phyloP scores from a whole-genome alignment of 1,140 invertebrate species.

The Caenorhabditis briggsae region DNA sequence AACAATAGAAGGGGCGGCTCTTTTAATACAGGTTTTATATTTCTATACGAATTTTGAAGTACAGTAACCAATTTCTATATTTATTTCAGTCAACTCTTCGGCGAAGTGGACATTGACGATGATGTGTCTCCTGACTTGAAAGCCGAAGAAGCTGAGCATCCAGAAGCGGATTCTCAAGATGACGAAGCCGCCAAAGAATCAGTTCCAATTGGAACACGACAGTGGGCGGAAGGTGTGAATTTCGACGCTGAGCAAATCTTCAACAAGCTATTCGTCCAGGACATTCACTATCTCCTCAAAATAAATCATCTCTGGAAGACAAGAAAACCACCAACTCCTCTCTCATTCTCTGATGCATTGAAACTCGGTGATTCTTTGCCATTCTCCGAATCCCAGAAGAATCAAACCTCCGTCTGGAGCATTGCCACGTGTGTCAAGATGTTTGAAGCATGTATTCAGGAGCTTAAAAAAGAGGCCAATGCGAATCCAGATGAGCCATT shows the following conservation, averaged over 20 bases:
- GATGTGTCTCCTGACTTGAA: slow-evolving; percentile 97
- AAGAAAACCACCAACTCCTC: slow-evolving; percentile 86
- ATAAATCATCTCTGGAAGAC: slow-evolving; percentile 96
- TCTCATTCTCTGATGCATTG: background rate
- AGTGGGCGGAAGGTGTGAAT: slow-evolving; percentile 87
- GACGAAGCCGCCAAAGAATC: background rate
- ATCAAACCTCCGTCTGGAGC: slow-evolving; percentile 82
- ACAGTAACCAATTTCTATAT: background rate
- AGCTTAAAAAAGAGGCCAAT: slow-evolving; percentile 70
- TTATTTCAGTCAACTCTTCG: slow-evolving; percentile 90
- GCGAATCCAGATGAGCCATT: slow-evolving; percentile 81
- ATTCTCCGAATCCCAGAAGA: background rate
- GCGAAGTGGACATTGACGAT: slow-evolving; percentile 93
- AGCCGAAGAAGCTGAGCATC: slow-evolving; percentile 86
- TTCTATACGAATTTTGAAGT: background rate
- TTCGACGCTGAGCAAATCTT: slow-evolving; percentile 85
- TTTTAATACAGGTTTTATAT: background rate
- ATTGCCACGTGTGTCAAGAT: slow-evolving; percentile 86
- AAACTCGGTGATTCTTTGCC: background rate
- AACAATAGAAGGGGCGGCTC: background rate
- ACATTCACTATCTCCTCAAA: slow-evolving; percentile 92
- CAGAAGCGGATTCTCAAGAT: slow-evolving; percentile 79
- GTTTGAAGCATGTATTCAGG: slow-evolving; percentile 83
- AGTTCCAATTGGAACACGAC: slow-evolving; percentile 83
- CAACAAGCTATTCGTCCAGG: slow-evolving; percentile 90